These are phyloP conservation scores for Lagenorhynchus albirostris DNA, from an alignment of 2,113 vertebrate species.

Conservation along the genomic window DNA sequence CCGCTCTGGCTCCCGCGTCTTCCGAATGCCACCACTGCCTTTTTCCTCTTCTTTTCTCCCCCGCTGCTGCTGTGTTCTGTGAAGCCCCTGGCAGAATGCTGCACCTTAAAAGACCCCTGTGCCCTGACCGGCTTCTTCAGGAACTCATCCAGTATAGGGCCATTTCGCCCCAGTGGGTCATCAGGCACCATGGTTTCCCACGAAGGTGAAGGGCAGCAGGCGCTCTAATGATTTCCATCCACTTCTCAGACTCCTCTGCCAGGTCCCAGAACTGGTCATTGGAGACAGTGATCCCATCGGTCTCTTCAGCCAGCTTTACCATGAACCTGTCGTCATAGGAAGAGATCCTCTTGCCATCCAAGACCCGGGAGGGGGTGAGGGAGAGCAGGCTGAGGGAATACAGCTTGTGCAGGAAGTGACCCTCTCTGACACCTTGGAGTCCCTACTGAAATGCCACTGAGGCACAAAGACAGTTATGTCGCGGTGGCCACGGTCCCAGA, in stretches of 20 bases:
- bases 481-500: slow-evolving; percentile 91
- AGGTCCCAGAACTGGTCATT: too few relatives aligned
- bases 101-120: slow-evolving; percentile 31
- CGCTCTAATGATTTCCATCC: slow-evolving; percentile 92
- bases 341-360: slow-evolving; percentile 88
- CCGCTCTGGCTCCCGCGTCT: slow-evolving; percentile 77
- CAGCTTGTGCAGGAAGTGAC: slow-evolving; percentile 86
- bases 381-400: slow-evolving; percentile 87
- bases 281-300: slow-evolving; percentile 87
- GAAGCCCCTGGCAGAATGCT: slow-evolving; percentile 23
- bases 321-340: slow-evolving; percentile 93
- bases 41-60: slow-evolving; percentile 42
- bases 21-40: slow-evolving; percentile 55
- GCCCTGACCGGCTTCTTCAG: slow-evolving; percentile 78
- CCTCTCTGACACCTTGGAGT: slow-evolving; percentile 86
- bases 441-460: slow-evolving; percentile 87
- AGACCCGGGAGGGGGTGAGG: slow-evolving; percentile 89
- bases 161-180: slow-evolving; percentile 89
- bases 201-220: slow-evolving; percentile 91
- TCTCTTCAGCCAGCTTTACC: slow-evolving; percentile 87
- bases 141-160: slow-evolving; percentile 89
- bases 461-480: slow-evolving; percentile 87
- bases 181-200: slow-evolving; percentile 92
- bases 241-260: slow-evolving; percentile 85
- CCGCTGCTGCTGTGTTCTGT: slow-evolving; percentile 35